These are phyloP conservation scores for Sycophila sp. DNA, from an alignment of 1,140 invertebrate species.

Conservation along the genomic window DNA sequence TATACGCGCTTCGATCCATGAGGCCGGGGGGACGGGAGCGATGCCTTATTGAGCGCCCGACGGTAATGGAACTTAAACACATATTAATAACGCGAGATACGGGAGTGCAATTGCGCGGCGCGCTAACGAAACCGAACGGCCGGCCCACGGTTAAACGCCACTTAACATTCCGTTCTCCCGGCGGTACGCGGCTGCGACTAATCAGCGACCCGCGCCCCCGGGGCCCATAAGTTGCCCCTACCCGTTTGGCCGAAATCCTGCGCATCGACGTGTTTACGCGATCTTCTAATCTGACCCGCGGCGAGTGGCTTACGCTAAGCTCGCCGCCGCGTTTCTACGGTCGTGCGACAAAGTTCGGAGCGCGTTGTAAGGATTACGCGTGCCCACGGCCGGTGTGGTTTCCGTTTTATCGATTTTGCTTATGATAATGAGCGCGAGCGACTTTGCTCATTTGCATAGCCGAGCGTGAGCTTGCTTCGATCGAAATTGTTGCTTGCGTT, in stretches of 20 bases:
- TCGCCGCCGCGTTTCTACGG: not conserved
- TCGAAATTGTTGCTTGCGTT: no score
- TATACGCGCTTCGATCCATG: not conserved
- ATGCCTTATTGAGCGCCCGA: no score
- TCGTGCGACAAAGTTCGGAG: not conserved
- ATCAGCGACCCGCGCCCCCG: not conserved
- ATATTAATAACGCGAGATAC: slow-evolving; percentile 48
- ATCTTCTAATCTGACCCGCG: not conserved
- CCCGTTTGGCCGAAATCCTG: slow-evolving; percentile 39
- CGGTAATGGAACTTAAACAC: slow-evolving; percentile 54
- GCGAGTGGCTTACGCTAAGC: slow-evolving; percentile 4
- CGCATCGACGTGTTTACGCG: slow-evolving; percentile 30
- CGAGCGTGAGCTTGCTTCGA: no score
- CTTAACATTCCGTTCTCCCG: slow-evolving; percentile 47
- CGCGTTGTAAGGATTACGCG: not conserved
- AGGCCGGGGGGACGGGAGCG: not conserved
- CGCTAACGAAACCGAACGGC: slow-evolving; percentile 57
- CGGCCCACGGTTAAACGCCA: slow-evolving; percentile 56
- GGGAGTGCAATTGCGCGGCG: slow-evolving; percentile 46
- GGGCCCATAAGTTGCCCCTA: not conserved
- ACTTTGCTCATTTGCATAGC: no score
- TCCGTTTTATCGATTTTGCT: not conserved
- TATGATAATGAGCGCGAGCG: not conserved
- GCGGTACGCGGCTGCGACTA: no score
- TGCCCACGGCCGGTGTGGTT: no score